Evolutionary conservation across 2,113 vertebrate genomes (phyloP).

Genomic region (Bucco capensis): DNA sequence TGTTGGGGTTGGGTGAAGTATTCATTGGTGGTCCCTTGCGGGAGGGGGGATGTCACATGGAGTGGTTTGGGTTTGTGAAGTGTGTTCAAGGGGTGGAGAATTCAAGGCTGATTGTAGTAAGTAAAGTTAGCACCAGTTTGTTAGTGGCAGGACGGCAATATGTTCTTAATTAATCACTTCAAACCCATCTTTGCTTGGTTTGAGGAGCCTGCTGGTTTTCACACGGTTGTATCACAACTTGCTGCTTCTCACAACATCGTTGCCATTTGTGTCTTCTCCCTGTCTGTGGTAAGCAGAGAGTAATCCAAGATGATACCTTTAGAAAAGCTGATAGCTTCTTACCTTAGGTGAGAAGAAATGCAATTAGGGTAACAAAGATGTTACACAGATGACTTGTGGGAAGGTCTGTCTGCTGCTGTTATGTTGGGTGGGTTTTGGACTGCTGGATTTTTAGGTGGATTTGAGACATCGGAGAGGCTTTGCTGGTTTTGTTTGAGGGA

Average conservation of each 20-base stretch:
- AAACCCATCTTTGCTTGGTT: neutral
- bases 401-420: accelerated
- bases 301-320: neutral
- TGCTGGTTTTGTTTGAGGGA: neutral
- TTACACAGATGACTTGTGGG: accelerated
- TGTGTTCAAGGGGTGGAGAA: neutral
- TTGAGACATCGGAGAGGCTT: neutral
- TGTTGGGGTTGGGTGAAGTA: too few relatives aligned
- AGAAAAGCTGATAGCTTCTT: neutral
- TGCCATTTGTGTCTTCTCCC: neutral
- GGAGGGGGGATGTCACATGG: too few relatives aligned
- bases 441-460: neutral
- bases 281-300: neutral
- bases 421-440: neutral
- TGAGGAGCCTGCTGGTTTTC: neutral
- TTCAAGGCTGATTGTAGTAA: neutral
- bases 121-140: neutral
- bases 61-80: accelerated
- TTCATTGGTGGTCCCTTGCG: accelerated
- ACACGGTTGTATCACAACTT: neutral
- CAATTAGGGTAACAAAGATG: neutral
- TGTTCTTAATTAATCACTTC: neutral
- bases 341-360: neutral
- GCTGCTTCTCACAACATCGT: neutral
- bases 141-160: accelerated